A percentile compares a stretch with the other conserved stretches of the same genome.
Conservation (phyloP, 2,113 vertebrate species). For the Pangasianodon gigas region DNA sequence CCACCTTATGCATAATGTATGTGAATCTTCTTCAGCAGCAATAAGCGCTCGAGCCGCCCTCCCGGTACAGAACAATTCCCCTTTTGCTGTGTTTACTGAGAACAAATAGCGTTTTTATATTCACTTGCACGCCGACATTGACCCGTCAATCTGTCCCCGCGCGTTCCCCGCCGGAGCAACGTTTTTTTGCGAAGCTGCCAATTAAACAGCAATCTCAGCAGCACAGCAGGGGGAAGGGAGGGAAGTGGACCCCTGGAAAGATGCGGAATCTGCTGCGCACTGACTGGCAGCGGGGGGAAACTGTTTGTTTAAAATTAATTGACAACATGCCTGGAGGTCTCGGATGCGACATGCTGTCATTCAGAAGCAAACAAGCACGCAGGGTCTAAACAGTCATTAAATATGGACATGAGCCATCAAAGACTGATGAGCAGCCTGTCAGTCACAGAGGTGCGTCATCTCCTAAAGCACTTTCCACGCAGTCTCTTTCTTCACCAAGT, state of each 20-base stretch:
- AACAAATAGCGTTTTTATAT: constrained; percentile 55
- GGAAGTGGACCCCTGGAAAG: constrained; percentile 10
- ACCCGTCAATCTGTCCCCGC: constrained; percentile 44
- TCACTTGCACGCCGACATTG: constrained; percentile 43
- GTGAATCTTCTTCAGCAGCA: constrained; percentile 18
- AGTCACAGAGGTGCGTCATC: background rate
- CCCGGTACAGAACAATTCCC: constrained; percentile 46
- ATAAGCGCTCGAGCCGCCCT: constrained; percentile 23
- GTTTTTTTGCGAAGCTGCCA: constrained; percentile 42
- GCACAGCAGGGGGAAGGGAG: background rate
- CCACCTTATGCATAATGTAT: constrained; percentile 39
- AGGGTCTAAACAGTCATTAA: background rate
- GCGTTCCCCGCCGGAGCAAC: background rate
- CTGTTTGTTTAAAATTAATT: constrained; percentile 39
- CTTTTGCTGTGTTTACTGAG: constrained; percentile 47
- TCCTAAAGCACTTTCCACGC: background rate
- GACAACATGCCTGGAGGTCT: constrained; percentile 20
- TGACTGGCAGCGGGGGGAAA: background rate
- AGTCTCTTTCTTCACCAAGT: background rate
- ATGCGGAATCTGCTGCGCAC: background rate
- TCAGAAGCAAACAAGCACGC: background rate
- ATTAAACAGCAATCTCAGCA: constrained; percentile 42
- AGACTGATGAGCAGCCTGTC: background rate
- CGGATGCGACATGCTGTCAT: background rate
- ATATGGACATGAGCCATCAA: background rate